Percentiles rank a stretch among this genome's conserved stretches.
Conservation (phyloP, 2,888 invertebrate species). For the Falcaria lacertinaria region DNA sequence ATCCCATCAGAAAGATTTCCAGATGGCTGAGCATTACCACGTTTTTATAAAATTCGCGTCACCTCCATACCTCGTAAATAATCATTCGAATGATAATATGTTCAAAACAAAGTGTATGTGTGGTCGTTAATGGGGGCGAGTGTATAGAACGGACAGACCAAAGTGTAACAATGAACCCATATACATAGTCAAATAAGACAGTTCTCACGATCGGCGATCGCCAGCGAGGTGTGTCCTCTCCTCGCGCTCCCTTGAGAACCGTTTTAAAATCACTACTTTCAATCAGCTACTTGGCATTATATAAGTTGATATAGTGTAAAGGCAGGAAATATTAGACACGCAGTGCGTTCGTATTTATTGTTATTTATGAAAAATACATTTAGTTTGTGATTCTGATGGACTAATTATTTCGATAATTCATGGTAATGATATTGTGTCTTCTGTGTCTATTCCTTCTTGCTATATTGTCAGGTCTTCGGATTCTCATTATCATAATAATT, state of each 20-base stretch:
- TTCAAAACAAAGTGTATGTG: background rate
- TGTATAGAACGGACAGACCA: background rate
- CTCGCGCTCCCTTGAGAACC: slow-evolving; percentile 22
- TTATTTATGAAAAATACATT: too few species aligned
- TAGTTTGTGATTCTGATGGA: too few species aligned
- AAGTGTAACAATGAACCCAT: slow-evolving; percentile 3
- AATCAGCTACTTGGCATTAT: slow-evolving; percentile 11
- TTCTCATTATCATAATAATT: too few species aligned
- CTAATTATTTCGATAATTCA: too few species aligned
- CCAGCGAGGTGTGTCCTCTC: slow-evolving; percentile 19
- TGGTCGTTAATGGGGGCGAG: background rate
- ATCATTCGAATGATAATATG: background rate
- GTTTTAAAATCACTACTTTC: slow-evolving; percentile 20
- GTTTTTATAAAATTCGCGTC: too few species aligned
- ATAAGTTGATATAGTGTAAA: background rate
- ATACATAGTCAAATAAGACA: slow-evolving; percentile 2
- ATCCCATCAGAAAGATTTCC: too few species aligned
- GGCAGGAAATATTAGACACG: background rate
- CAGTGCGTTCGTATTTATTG: background rate
- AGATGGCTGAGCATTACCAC: too few species aligned
- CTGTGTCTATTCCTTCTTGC: too few species aligned
- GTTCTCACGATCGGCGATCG: slow-evolving; percentile 28
- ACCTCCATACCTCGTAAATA: too few species aligned
- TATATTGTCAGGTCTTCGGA: too few species aligned
- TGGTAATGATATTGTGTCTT: too few species aligned